Evolutionary conservation across 1,140 invertebrate genomes (phyloP).

Genomic region (Carposina sasakii): DNA sequence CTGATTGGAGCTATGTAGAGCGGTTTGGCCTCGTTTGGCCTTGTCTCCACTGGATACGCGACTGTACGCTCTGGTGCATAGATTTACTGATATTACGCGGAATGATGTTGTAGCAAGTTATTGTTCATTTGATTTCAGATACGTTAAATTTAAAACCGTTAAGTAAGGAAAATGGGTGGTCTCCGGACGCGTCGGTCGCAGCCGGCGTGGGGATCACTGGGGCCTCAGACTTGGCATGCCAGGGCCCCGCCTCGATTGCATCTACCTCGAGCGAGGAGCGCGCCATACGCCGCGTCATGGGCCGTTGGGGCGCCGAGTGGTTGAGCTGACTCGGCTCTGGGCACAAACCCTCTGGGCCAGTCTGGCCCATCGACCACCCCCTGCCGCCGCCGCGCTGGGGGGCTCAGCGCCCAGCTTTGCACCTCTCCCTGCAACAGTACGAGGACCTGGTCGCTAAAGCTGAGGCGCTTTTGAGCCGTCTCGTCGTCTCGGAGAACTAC

Average conservation of each 20-base stretch:
- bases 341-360: constrained; percentile 61
- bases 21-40: too few species aligned
- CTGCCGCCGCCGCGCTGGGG: constrained; percentile 81
- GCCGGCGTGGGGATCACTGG: constrained; percentile 70
- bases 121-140: constrained; percentile 47
- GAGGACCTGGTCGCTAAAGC: constrained; percentile 85
- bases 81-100: too few species aligned
- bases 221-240: constrained; percentile 48
- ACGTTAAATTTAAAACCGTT: constrained; percentile 72
- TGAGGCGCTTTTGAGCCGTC: constrained; percentile 84
- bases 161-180: constrained; percentile 66
- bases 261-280: constrained; percentile 66
- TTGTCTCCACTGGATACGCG: too few species aligned
- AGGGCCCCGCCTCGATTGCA: constrained; percentile 41
- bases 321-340: constrained; percentile 91
- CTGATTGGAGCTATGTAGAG: too few species aligned
- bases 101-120: too few species aligned
- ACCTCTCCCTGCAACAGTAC: constrained; percentile 80
- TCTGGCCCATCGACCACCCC: constrained; percentile 70
- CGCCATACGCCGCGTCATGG: constrained; percentile 80
- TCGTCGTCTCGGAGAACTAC: constrained; percentile 87
- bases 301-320: constrained; percentile 91
- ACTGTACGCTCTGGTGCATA: too few species aligned
- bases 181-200: constrained; percentile 60
- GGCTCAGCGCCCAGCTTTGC: constrained; percentile 61